Evolutionary conservation across 2,888 invertebrate genomes (phyloP).

Genomic region (Mechanitis messenoides): DNA sequence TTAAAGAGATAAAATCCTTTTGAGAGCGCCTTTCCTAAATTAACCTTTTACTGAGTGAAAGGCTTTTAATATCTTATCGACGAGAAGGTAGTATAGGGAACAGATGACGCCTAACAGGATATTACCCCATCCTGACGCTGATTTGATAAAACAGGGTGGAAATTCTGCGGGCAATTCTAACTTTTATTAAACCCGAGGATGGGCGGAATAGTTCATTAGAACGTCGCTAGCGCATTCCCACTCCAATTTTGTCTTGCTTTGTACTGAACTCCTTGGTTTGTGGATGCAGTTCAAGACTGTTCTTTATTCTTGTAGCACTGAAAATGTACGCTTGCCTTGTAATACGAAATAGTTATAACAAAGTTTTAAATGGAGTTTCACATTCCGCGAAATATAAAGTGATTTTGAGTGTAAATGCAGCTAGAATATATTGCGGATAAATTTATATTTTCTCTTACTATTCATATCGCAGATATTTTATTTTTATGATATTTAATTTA

Average conservation of each 20-base stretch:
- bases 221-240: constrained; percentile 31
- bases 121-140: constrained; percentile 23
- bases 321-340: neutral
- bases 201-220: constrained; percentile 35
- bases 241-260: constrained; percentile 31
- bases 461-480: no score
- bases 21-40: neutral
- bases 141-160: constrained; percentile 21
- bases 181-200: constrained; percentile 31
- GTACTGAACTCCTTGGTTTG: constrained; percentile 21
- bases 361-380: neutral
- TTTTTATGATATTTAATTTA: no score
- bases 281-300: constrained; percentile 5
- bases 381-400: neutral
- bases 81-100: constrained; percentile 25
- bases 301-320: neutral
- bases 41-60: constrained; percentile 14
- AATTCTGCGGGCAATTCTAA: constrained; percentile 27
- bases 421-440: neutral
- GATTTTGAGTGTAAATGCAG: neutral
- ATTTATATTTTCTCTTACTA: neutral
- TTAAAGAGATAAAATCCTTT: constrained; percentile 1
- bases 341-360: neutral
- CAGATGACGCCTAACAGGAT: constrained; percentile 29
- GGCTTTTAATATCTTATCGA: constrained; percentile 29